Conservation (phyloP, 2,113 vertebrate species). For the Rhinolophus sinicus region DNA sequence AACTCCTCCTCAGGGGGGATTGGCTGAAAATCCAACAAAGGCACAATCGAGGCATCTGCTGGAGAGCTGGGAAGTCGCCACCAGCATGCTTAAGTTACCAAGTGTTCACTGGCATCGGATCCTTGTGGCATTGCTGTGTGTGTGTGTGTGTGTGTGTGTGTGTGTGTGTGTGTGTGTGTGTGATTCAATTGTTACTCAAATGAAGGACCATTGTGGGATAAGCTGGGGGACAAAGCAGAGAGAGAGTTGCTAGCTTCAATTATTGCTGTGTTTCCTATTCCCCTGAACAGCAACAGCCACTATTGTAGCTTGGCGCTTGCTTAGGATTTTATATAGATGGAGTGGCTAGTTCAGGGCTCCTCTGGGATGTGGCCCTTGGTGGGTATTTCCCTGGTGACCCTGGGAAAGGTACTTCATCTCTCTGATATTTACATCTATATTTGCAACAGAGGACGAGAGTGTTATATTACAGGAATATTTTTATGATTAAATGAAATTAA, state of each 20-base stretch:
- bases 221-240: neutral
- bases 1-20: slow-evolving; percentile 35
- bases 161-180: neutral
- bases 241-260: neutral
- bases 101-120: neutral
- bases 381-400: neutral
- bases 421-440: slow-evolving; percentile 1
- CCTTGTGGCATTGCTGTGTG: neutral
- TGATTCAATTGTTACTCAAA: neutral
- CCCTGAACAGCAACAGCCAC: neutral
- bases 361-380: neutral
- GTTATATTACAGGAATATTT: neutral
- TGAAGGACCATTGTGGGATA: neutral
- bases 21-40: slow-evolving; percentile 72
- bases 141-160: fast-evolving
- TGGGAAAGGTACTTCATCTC: neutral
- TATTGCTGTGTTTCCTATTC: neutral
- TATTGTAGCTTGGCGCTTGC: neutral
- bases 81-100: neutral
- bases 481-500: slow-evolving; percentile 22
- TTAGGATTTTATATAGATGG: neutral
- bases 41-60: slow-evolving; percentile 47
- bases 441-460: neutral
- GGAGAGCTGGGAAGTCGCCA: slow-evolving; percentile 40
- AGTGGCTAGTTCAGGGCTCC: neutral